Evolutionary conservation across 2,797 vertebrate species (phyloP), one percentile per base, ranked within the genome.

Genomic region (Oreortyx pictus): DNA sequence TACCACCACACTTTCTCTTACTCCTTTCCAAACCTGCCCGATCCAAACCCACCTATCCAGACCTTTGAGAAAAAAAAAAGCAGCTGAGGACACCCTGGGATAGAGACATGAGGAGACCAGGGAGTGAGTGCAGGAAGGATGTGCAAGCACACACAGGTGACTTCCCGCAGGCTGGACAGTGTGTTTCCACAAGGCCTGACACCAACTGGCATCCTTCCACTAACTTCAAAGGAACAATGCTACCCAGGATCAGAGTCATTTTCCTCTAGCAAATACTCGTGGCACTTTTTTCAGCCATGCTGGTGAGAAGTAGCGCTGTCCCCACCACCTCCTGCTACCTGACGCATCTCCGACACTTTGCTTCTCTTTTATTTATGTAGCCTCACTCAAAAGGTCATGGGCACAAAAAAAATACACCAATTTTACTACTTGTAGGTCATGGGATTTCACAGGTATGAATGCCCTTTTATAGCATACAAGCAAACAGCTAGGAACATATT

Each of bases 381-480:
- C 83, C 77, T 90, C 39, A 3, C 86, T 75, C 77, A 14, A 46
- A 87, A 95, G 94, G 90, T 94, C 88, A 86, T 16, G 1, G 14
- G 76, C 0, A 0, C 50, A 74, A 93, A 91, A 91, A 76, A 92
- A 86, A 41, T 6, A 62, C 46, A 52, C 80, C 3, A 4, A 83
- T 91, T 90, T 93, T 88, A 74, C 89, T 94, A 78, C 89, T 85
- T 94, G 91, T 86, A 93, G 73, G 92, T 94, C 91, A 93, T 24
- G 35, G 57, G 80, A 91, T 67, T 96, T 96, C 96, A 96, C 95
- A 94, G 90, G 94, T 96, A 94, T 16, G 70, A 67, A 66, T 22
- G 70, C 90, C 95, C 90, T 93, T 96, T 96, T 96, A 93, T 46
- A 85, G 95, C 86, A 75, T 0, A 23, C 73, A 72, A 88, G 87